These are phyloP conservation scores for Gorsachius goisagi DNA, from an alignment of 2,113 vertebrate genomes.

Conservation along the genomic window DNA sequence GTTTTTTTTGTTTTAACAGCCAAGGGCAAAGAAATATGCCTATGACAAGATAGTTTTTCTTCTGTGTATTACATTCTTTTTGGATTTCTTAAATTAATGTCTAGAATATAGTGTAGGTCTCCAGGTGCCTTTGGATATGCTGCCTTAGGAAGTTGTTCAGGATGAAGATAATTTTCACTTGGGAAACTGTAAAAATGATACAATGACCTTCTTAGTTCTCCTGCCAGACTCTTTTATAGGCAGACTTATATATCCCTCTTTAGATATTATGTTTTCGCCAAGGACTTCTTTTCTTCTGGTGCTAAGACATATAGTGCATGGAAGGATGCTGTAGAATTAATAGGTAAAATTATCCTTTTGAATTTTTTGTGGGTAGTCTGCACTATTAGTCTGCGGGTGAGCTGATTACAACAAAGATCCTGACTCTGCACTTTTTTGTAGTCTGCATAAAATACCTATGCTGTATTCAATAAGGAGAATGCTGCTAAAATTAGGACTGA, in stretches of 20 bases:
- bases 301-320: neutral
- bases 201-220: neutral
- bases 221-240: neutral
- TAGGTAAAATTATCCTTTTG: neutral
- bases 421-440: neutral
- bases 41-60: neutral
- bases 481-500: neutral
- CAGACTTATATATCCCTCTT: neutral
- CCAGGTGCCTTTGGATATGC: neutral
- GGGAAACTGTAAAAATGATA: neutral
- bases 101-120: neutral
- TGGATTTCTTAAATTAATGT: constrained; percentile 4
- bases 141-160: neutral
- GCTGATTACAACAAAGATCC: neutral
- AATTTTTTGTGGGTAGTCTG: neutral
- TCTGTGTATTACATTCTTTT: neutral
- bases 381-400: neutral
- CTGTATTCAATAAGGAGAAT: neutral
- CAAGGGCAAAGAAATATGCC: neutral
- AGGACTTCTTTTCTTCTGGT: neutral
- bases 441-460: neutral
- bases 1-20: neutral
- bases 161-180: neutral
- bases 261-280: neutral
- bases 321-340: neutral